Evolutionary conservation across 1,140 invertebrate species (phyloP), one percentile per base, ranked within the genome.

Genomic region (Ceratina japonica): DNA sequence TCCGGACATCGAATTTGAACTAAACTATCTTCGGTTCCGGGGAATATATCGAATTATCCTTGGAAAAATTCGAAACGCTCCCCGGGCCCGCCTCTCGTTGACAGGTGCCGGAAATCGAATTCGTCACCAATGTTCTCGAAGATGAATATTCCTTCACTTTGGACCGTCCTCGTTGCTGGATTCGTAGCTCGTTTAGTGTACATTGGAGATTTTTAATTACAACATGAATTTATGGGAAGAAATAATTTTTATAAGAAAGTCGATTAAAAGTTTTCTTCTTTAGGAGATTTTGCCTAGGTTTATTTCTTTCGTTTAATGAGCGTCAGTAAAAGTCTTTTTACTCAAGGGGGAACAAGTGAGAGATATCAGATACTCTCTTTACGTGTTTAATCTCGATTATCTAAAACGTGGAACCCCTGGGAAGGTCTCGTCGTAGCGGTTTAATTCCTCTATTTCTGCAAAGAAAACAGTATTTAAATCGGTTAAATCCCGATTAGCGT

Each of bases 1-100:
- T 77, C 89, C 91, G 92, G 92, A 92, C 91, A 92, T 92, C 90
- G 90, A 92, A 92, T 92, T 92, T 92, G 90, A 88, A 92, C 89
- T 90, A 91, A 92, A 90, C 90, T 91, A 91, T 92, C 76, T 76
- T 77, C 75, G 75, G 68, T 44, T 44, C 73, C 76, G 84, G 86
- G 87, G 84, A 89, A 86, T 86, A 44, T 10, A 91, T 91, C 87
- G 88, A 87, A 89, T 92, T 91, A 90, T 91, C 89, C 87, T 81
- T 31, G 66, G 27, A 31, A 61, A 44, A 44, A 7, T 37, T 61
- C 37, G 44, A 56, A 61, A 73, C n/a, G 13, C 20, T 18, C 52
- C 51, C 3, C 37, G 27, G n/a, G 52, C 70, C 80, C 72, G 54
- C 69, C 71, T 74, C 56, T 69, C 66, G 75, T 72, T 74, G 71